Evolutionary conservation across 2,113 vertebrate genomes (phyloP).

Genomic region (Isichthys henryi): DNA sequence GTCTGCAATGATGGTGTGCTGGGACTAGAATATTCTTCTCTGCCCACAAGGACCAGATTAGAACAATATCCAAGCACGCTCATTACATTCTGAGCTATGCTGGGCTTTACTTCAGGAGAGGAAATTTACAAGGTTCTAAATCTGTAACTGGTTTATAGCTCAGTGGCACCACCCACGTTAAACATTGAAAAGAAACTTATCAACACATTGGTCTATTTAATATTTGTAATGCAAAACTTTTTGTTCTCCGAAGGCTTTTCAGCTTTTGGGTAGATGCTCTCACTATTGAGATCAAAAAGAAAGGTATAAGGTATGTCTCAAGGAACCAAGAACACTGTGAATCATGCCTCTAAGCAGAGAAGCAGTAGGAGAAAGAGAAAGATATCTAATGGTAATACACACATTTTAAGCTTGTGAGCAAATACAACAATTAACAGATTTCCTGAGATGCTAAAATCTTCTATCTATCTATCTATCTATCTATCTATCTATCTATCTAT

Average conservation of each 20-base stretch:
- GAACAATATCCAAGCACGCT: not conserved
- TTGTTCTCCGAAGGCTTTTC: not conserved
- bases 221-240: not conserved
- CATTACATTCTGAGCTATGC: not conserved
- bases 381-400: not conserved
- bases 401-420: constrained; percentile 30
- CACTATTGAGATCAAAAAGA: not conserved
- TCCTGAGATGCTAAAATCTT: not conserved
- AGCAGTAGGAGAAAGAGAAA: not conserved
- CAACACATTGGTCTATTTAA: not conserved
- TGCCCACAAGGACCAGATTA: constrained; percentile 3
- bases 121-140: constrained; percentile 8
- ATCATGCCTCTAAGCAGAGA: not conserved
- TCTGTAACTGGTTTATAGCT: not conserved
- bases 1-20: not conserved
- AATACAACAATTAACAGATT: constrained; percentile 15
- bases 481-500: no score
- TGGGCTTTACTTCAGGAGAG: constrained; percentile 9
- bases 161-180: not conserved
- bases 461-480: not conserved
- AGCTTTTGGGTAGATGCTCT: not conserved
- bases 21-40: not conserved
- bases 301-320: not conserved
- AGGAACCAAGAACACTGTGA: not conserved
- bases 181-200: not conserved